Base-by-base conservation (phyloP, 2,113 vertebrate genomes). In the Hiodon alosoides region DNA sequence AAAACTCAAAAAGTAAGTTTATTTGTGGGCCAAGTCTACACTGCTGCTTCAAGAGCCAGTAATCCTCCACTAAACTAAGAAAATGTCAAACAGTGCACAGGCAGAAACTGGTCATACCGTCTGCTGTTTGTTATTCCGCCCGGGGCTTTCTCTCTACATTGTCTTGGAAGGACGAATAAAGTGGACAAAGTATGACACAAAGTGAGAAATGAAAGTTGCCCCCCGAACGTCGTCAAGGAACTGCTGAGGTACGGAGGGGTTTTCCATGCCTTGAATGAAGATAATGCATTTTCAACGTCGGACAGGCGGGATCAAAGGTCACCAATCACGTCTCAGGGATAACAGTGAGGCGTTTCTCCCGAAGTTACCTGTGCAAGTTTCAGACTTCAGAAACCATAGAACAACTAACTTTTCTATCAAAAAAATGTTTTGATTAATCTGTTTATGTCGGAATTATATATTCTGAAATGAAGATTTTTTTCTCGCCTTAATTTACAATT, bases 401-500 rank as follows among this genome's bases (percentile, higher is more conserved):
- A 76, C 31, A 79, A 78, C 77, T 80, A 64, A 77, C 83, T 81
- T 79, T 72, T 62, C 53, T 1, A 46, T 67, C 48, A 77, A 69
- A 82, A 81, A 84, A 79, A 67, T 75, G 74, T 79, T 82, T 82
- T 83, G 79, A 81, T 85, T 80, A 82, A 84, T 78, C 74, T 70
- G 73, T 66, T 66, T 48, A 48, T 66, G 64, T 66, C 4, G 5
- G 17, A 47, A 13, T 48, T 66, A 66, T 47, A 66, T 46, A 2
- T 48, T 66, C 48, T 48, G 13, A 66, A 66, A 46, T 66, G 64
- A 47, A 11, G 46, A 11, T 66, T 66, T 31, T 31, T 48, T 47
- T 70, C 76, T 65, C 78, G 80, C 79, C 81, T 82, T 83, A 79
- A 85, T 81, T 81, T 87, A 67, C 80, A 85, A 86, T 85, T 83